Conservation (phyloP, 2,113 vertebrate genomes). For the Ceyx melanurus region DNA sequence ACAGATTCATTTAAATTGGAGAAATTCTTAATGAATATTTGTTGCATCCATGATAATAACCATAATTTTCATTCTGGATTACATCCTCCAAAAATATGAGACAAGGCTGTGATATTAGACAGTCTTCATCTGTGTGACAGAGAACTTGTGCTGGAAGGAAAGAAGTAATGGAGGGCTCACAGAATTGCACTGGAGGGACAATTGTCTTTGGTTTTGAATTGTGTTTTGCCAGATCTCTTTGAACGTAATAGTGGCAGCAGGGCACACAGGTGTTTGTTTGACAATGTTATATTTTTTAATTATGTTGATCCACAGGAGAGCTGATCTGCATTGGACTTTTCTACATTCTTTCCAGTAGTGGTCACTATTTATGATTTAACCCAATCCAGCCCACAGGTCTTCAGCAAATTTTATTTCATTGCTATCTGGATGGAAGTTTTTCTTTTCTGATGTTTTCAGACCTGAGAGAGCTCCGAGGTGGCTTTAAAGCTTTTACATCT, state of each 20-base stretch:
- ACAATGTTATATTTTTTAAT: neutral
- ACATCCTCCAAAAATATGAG: neutral
- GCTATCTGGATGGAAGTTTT: neutral
- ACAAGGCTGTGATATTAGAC: neutral
- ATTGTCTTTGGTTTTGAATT: neutral
- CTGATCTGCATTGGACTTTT: neutral
- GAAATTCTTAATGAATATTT: neutral
- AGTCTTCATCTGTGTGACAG: neutral
- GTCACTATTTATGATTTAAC: neutral
- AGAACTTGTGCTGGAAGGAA: neutral
- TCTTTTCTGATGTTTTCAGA: neutral
- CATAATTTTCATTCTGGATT: neutral
- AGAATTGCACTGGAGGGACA: neutral
- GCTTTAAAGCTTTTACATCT: neutral
- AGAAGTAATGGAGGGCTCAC: neutral
- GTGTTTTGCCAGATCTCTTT: neutral
- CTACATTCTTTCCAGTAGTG: neutral
- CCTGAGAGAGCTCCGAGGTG: neutral
- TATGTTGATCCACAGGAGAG: neutral
- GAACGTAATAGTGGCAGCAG: neutral
- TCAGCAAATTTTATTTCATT: neutral
- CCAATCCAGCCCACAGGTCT: neutral
- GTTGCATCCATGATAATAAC: neutral
- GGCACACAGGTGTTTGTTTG: neutral
- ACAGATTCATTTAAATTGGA: neutral